These are phyloP conservation scores for Pelosia muscerda DNA, from an alignment of 2,888 invertebrate genomes.

Conservation along the genomic window DNA sequence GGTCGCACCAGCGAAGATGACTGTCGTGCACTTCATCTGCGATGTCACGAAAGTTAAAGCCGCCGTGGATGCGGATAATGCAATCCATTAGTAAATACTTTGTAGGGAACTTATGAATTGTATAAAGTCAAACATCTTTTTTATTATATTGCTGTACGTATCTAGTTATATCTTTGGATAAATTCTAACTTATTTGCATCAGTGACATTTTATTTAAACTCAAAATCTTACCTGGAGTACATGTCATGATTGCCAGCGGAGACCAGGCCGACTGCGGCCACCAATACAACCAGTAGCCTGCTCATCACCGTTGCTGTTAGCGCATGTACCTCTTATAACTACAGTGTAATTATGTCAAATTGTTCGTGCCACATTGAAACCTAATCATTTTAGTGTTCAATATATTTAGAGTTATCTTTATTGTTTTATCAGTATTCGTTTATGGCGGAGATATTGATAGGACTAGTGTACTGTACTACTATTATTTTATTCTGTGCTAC, in stretches of 20 bases:
- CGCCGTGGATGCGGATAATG: too few relatives aligned
- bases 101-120: too few relatives aligned
- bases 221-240: neutral
- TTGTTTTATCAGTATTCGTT: neutral
- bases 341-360: neutral
- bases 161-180: too few relatives aligned
- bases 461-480: too few relatives aligned
- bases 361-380: neutral
- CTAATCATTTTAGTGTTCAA: conserved; percentile 1
- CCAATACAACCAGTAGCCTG: neutral
- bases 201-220: neutral
- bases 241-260: conserved; percentile 6
- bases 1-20: too few relatives aligned
- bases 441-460: neutral
- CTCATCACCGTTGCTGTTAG: neutral
- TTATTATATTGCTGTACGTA: too few relatives aligned
- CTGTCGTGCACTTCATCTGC: too few relatives aligned
- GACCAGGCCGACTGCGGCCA: neutral
- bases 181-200: too few relatives aligned
- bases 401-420: neutral
- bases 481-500: too few relatives aligned
- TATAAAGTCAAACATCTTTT: too few relatives aligned
- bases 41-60: too few relatives aligned
- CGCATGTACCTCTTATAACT: neutral
- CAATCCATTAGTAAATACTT: too few relatives aligned